A percentile compares a stretch with the other conserved stretches of the same genome.
Conservation (phyloP, 2,888 invertebrate species). For the Keiferia lycopersicella region DNA sequence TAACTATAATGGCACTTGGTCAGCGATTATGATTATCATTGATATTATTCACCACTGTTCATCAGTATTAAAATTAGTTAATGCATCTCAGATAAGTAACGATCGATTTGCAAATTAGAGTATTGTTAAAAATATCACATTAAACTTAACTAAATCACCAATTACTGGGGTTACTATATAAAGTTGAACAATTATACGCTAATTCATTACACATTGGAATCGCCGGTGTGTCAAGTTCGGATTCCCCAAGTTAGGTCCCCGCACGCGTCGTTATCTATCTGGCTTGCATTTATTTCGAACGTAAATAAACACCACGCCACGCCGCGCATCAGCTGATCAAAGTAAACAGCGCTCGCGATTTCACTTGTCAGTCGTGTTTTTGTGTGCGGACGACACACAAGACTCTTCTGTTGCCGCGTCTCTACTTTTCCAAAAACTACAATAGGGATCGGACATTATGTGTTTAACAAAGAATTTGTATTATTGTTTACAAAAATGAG, state of each 20-base stretch:
- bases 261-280: constrained; percentile 7
- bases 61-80: constrained; percentile 17
- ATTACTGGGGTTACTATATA: neutral
- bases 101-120: constrained; percentile 7
- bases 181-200: neutral
- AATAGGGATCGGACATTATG: constrained; percentile 31
- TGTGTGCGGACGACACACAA: neutral
- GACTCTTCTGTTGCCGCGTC: neutral
- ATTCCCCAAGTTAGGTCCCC: neutral
- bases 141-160: neutral
- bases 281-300: constrained; percentile 21
- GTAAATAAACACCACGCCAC: constrained; percentile 33
- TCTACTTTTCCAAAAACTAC: constrained; percentile 22
- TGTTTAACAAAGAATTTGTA: constrained; percentile 56
- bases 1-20: no score
- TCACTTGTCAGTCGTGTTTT: constrained; percentile 28
- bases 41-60: neutral
- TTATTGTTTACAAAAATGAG: constrained; percentile 77
- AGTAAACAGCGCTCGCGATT: constrained; percentile 62
- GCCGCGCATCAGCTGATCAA: constrained; percentile 66
- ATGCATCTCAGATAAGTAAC: neutral
- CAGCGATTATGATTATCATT: no score
- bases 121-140: neutral
- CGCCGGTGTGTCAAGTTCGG: constrained; percentile 2
- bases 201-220: neutral